A percentile compares a stretch with the other conserved stretches of the same genome.
Conservation (phyloP, 2,797 vertebrate genomes). For the Falco cherrug region DNA sequence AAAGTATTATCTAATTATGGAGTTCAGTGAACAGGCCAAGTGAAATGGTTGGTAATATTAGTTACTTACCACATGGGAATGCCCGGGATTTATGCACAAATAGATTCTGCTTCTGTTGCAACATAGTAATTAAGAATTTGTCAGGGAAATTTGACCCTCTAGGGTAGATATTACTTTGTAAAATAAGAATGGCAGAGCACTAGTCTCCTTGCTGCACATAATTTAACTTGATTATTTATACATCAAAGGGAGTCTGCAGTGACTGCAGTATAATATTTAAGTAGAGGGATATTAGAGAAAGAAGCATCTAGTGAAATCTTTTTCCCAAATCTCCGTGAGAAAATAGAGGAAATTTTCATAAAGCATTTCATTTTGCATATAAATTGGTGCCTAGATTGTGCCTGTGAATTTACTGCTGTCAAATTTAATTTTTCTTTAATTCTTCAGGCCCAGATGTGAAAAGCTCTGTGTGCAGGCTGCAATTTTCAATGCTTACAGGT, state of each 20-base stretch:
- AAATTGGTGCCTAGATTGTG: conserved; percentile 90
- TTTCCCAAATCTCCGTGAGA: conserved; percentile 84
- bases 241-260: conserved; percentile 94
- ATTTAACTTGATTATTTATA: conserved; percentile 99
- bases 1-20: conserved; percentile 94
- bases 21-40: conserved; percentile 89
- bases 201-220: conserved; percentile 87
- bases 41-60: conserved; percentile 86
- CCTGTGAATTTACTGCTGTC: conserved; percentile 95
- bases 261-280: conserved; percentile 90
- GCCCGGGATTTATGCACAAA: conserved; percentile 92
- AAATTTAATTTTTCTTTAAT: conserved; percentile 99
- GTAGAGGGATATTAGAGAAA: conserved; percentile 85
- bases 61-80: conserved; percentile 85
- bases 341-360: conserved; percentile 88
- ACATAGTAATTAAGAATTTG: conserved; percentile 98
- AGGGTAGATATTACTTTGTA: conserved; percentile 98
- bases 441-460: conserved; percentile 92
- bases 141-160: conserved; percentile 98
- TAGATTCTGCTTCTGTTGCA: conserved; percentile 92
- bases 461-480: conserved; percentile 88
- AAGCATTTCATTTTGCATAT: conserved; percentile 96
- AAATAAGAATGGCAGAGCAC: conserved; percentile 91
- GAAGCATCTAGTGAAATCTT: conserved; percentile 80
- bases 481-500: conserved; percentile 94